Percentiles rank a stretch among this genome's conserved stretches.
These are phyloP conservation scores for Julus scanicus DNA, from an alignment of 2,888 invertebrate genomes.

Conservation along the genomic window DNA sequence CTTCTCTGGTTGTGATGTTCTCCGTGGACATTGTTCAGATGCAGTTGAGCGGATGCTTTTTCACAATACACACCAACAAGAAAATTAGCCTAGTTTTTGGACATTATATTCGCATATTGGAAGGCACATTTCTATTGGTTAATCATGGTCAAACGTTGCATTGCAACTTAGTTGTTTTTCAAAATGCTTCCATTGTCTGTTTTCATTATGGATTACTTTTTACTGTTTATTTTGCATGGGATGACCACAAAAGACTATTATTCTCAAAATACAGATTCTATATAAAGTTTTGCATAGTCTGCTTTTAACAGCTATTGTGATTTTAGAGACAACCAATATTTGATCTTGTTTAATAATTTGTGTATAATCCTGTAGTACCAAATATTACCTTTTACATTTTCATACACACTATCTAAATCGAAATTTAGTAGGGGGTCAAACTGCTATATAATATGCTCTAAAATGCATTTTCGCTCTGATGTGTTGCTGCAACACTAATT, in stretches of 20 bases:
- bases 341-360: not conserved
- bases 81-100: not conserved
- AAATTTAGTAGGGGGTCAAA: too few relatives aligned
- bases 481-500: too few relatives aligned
- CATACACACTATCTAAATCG: too few relatives aligned
- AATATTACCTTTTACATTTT: too few relatives aligned
- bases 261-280: not conserved
- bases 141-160: not conserved
- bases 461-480: too few relatives aligned
- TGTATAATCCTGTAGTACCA: too few relatives aligned
- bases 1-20: conserved; percentile 29
- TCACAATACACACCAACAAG: conserved; percentile 38
- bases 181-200: not conserved
- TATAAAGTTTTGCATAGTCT: not conserved
- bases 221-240: not conserved
- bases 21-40: not conserved
- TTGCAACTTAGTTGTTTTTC: not conserved
- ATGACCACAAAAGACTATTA: conserved; percentile 17
- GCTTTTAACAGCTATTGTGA: not conserved
- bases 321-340: not conserved
- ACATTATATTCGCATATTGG: not conserved
- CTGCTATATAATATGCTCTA: too few relatives aligned
- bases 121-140: not conserved
- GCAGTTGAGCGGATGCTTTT: conserved; percentile 38
- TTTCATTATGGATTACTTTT: not conserved